Conservation (phyloP, 1,140 invertebrate species). For the Leptestheria dahalacensis region DNA sequence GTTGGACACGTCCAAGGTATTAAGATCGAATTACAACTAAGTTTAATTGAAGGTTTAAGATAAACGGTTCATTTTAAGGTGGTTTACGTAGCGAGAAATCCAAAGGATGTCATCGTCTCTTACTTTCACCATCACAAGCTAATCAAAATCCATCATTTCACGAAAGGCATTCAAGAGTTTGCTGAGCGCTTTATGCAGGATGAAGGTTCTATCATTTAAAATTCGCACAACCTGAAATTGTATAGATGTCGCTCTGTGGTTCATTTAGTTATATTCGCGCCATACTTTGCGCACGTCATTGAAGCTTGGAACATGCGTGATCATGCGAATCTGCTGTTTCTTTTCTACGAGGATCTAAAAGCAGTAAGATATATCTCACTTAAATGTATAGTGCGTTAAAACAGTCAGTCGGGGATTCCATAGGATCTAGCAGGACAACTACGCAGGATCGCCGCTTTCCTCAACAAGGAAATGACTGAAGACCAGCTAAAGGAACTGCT, state of each 20-base stretch:
- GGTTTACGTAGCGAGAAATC: conserved; percentile 57
- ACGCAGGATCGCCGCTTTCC: neutral
- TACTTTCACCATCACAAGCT: conserved; percentile 30
- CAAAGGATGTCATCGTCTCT: conserved; percentile 32
- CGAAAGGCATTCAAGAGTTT: conserved; percentile 25
- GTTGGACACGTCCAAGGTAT: conserved; percentile 20
- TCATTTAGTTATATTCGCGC: conserved; percentile 30
- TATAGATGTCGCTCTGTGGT: neutral
- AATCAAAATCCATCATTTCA: conserved; percentile 22
- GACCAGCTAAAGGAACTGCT: neutral
- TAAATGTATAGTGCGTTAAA: neutral
- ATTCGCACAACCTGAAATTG: neutral
- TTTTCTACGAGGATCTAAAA: conserved; percentile 27
- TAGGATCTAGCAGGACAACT: neutral
- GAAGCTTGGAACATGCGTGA: conserved; percentile 23
- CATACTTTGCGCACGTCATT: conserved; percentile 46
- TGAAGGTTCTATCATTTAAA: conserved; percentile 10
- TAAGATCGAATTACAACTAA: neutral
- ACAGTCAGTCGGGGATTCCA: neutral
- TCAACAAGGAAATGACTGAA: neutral
- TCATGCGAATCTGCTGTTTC: conserved; percentile 24
- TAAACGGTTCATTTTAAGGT: conserved; percentile 37
- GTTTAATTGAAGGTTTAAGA: neutral
- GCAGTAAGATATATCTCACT: neutral
- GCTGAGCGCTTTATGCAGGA: conserved; percentile 15